A percentile compares a stretch with the other conserved stretches of the same genome.
Conservation (phyloP, 1,140 invertebrate species). For the Nasonia vitripennis region DNA sequence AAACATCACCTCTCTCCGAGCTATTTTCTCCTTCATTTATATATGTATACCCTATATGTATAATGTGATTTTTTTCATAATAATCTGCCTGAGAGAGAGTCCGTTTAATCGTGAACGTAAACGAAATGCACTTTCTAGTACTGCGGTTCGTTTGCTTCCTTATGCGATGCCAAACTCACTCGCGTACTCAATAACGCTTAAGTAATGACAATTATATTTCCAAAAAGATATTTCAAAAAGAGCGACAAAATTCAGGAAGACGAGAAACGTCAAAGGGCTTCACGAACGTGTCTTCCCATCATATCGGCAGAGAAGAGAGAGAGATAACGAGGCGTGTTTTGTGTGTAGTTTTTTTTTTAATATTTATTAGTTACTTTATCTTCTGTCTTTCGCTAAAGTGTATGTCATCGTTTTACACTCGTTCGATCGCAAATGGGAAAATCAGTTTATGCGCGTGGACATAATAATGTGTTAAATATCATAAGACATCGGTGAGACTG, state of each 20-base stretch:
- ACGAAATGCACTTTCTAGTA: constrained; percentile 36
- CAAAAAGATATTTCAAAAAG: constrained; percentile 40
- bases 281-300: constrained; percentile 13
- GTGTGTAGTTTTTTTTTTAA: background rate
- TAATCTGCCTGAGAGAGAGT: constrained; percentile 29
- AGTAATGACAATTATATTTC: constrained; percentile 38
- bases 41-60: constrained; percentile 25
- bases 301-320: constrained; percentile 11
- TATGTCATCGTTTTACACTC: background rate
- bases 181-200: constrained; percentile 17
- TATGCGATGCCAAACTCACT: constrained; percentile 21
- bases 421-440: background rate
- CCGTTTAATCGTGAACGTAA: background rate
- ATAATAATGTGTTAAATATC: background rate
- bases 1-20: constrained; percentile 1
- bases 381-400: background rate
- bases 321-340: constrained; percentile 21
- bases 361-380: background rate
- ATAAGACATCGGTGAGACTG: background rate
- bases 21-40: constrained; percentile 6
- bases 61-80: constrained; percentile 37
- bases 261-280: constrained; percentile 41
- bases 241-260: constrained; percentile 48
- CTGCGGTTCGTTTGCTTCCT: background rate
- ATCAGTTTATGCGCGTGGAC: background rate